phyloP scores from a whole-genome alignment of 2,888 invertebrate genomes.

The Scaptomyza parva region DNA sequence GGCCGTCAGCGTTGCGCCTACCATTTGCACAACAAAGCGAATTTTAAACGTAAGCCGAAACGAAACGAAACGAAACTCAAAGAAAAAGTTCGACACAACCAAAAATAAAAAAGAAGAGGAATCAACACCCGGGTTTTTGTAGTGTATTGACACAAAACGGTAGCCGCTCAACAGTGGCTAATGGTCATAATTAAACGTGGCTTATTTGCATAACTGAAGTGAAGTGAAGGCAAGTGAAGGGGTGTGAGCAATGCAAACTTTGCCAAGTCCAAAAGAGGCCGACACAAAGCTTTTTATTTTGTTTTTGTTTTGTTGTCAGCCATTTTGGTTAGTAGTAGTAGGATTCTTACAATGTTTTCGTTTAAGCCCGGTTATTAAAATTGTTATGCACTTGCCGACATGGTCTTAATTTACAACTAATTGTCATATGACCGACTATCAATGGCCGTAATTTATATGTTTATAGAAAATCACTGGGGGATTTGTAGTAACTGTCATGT shows the following conservation, averaged over 20 bases:
- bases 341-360: neutral
- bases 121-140: constrained; percentile 12
- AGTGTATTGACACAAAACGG: constrained; percentile 74
- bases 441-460: constrained; percentile 65
- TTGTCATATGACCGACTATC: constrained; percentile 82
- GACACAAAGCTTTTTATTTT: constrained; percentile 18
- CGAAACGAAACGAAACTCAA: constrained; percentile 11
- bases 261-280: constrained; percentile 26
- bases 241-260: constrained; percentile 34
- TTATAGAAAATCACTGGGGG: constrained; percentile 56
- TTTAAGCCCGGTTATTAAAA: constrained; percentile 22
- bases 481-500: constrained; percentile 33
- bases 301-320: neutral
- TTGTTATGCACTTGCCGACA: constrained; percentile 32
- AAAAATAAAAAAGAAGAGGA: neutral
- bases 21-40: constrained; percentile 55
- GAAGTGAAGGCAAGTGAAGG: constrained; percentile 32
- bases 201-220: constrained; percentile 76
- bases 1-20: constrained; percentile 12
- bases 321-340: constrained; percentile 17
- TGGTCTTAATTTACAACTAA: constrained; percentile 79
- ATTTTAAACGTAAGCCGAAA: constrained; percentile 27
- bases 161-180: constrained; percentile 82
- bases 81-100: constrained; percentile 13
- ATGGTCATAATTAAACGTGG: constrained; percentile 78